A percentile compares a stretch with the other conserved stretches of the same genome.
Conservation (phyloP, 2,113 vertebrate genomes). For the Semicossyphus pulcher region DNA sequence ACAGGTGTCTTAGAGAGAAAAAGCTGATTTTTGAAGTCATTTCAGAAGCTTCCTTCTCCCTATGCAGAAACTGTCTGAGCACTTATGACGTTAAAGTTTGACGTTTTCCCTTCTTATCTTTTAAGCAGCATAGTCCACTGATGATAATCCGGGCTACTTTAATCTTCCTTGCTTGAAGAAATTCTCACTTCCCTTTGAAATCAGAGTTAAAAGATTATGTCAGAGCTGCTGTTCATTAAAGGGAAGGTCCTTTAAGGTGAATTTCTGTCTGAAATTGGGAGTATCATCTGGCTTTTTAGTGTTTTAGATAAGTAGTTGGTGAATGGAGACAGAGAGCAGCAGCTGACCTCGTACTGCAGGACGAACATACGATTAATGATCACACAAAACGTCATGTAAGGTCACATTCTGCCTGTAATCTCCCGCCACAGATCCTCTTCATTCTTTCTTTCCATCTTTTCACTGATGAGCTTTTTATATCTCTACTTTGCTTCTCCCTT, state of each 20-base stretch:
- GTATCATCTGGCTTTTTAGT: background rate
- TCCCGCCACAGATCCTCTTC: background rate
- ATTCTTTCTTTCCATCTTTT: background rate
- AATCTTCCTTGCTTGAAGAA: conserved; percentile 13
- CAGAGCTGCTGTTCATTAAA: background rate
- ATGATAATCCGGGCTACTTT: conserved; percentile 26
- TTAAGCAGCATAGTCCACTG: background rate
- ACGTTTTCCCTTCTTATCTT: conserved; percentile 21
- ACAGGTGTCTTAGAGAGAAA: conserved; percentile 12
- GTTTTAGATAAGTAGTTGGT: conserved; percentile 1
- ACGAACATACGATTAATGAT: background rate
- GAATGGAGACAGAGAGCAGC: conserved; percentile 1
- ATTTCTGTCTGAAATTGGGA: conserved; percentile 8
- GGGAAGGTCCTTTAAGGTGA: conserved; percentile 7
- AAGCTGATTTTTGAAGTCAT: conserved; percentile 2
- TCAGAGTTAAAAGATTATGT: conserved; percentile 39
- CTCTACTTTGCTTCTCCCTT: background rate
- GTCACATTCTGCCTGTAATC: background rate
- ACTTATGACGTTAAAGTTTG: conserved; percentile 9
- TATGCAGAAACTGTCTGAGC: background rate
- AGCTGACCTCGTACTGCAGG: background rate
- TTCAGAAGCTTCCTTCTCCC: background rate
- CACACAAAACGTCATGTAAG: background rate
- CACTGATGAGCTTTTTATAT: background rate
- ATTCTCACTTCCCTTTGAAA: conserved; percentile 5